phyloP scores from a whole-genome alignment of 92 coral and sea anemone genomes.

The Porites evermanni region DNA sequence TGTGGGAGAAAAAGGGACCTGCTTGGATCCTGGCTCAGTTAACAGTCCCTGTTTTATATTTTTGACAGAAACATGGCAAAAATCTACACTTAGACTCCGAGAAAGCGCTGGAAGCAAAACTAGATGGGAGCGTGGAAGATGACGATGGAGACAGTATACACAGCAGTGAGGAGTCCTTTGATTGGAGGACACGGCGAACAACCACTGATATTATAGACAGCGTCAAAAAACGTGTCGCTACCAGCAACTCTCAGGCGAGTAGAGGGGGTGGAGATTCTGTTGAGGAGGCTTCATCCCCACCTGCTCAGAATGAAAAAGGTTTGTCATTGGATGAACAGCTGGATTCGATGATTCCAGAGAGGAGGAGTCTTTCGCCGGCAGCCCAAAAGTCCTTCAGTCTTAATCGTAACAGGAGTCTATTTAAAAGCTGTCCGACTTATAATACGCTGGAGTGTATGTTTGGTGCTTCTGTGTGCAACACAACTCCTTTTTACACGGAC shows the following conservation, averaged over 20 bases:
- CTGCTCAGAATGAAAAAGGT: slow-evolving; percentile 1
- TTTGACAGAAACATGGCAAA: slow-evolving; percentile 9
- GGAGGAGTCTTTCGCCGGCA: slow-evolving; percentile 67
- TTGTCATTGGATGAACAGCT: slow-evolving; percentile 66
- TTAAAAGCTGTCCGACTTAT: slow-evolving; percentile 63
- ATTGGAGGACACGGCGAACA: slow-evolving; percentile 78
- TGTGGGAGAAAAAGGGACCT: too few relatives aligned
- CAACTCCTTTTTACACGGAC: slow-evolving; percentile 3
- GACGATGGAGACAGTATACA: slow-evolving; percentile 20
- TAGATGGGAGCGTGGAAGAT: slow-evolving; percentile 9
- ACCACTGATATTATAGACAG: slow-evolving; percentile 81
- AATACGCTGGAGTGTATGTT: slow-evolving; percentile 77
- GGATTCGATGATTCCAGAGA: slow-evolving; percentile 74
- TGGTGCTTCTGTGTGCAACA: slow-evolving; percentile 46
- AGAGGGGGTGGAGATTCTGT: not conserved
- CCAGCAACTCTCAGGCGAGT: not conserved
- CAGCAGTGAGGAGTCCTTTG: slow-evolving; percentile 68
- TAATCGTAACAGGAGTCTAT: slow-evolving; percentile 67
- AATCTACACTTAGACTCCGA: slow-evolving; percentile 21
- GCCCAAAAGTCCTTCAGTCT: slow-evolving; percentile 74
- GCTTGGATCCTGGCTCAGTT: not conserved
- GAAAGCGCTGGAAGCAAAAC: slow-evolving; percentile 10
- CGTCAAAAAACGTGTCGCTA: slow-evolving; percentile 75
- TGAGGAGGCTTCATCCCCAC: slow-evolving; percentile 19
- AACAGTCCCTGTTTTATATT: not conserved